Evolutionary conservation across 2,113 vertebrate species (phyloP).

Genomic region (Lophius piscatorius): DNA sequence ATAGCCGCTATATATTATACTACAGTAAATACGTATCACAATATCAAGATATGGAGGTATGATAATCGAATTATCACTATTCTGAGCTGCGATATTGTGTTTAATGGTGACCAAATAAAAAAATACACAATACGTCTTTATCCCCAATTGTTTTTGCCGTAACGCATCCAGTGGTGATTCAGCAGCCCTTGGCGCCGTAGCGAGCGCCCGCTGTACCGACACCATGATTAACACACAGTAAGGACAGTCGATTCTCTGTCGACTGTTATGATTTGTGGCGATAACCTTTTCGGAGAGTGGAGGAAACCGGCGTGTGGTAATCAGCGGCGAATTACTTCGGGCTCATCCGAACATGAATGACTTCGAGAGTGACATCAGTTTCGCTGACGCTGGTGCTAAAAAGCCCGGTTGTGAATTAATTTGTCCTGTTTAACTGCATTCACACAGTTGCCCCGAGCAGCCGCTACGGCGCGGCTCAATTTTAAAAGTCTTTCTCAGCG

Average conservation of each 20-base stretch:
- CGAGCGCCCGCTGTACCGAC: not conserved
- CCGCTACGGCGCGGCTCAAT: slow-evolving; percentile 7
- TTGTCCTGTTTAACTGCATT: slow-evolving; percentile 21
- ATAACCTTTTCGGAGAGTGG: slow-evolving; percentile 30
- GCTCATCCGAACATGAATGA: slow-evolving; percentile 19
- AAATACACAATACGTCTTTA: no score
- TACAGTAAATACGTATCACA: no score
- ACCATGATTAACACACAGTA: slow-evolving; percentile 1
- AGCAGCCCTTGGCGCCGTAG: not conserved
- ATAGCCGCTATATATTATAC: no score
- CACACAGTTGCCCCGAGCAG: slow-evolving; percentile 9
- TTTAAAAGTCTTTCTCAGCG: slow-evolving; percentile 24
- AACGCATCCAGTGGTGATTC: not conserved
- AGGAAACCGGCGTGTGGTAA: slow-evolving; percentile 21
- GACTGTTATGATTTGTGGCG: slow-evolving; percentile 16
- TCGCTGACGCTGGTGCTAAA: slow-evolving; percentile 17
- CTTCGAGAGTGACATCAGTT: slow-evolving; percentile 19
- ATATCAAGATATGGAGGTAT: no score
- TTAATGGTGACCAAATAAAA: no score
- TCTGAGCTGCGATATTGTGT: no score
- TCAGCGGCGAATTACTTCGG: slow-evolving; percentile 15
- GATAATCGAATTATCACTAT: no score
- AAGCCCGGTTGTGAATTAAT: slow-evolving; percentile 20
- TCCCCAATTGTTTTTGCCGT: not conserved
- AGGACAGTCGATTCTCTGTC: not conserved